These are phyloP conservation scores for Octonoba sinensis DNA, from an alignment of 2,888 invertebrate genomes.

Conservation along the genomic window DNA sequence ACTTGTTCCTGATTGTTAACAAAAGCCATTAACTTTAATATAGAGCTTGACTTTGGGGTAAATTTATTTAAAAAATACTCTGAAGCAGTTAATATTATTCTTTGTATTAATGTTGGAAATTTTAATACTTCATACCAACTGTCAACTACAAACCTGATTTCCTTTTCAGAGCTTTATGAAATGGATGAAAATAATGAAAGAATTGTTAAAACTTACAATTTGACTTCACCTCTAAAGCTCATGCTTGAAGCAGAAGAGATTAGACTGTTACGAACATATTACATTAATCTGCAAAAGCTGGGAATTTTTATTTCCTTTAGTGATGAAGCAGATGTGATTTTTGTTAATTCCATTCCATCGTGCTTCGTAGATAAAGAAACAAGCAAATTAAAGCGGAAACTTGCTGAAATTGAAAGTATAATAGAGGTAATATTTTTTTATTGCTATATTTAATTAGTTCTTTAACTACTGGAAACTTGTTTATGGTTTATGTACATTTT, in stretches of 20 bases:
- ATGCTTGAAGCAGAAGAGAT: constrained; percentile 73
- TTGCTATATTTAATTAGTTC: no score
- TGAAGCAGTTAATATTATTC: no score
- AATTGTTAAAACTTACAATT: constrained; percentile 23
- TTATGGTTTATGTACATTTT: no score
- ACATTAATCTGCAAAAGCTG: constrained; percentile 75
- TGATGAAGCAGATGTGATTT: constrained; percentile 72
- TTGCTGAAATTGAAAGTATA: constrained; percentile 1
- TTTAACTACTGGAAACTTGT: no score
- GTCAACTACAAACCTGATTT: no score
- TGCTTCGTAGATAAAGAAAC: constrained; percentile 76
- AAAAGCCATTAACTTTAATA: no score
- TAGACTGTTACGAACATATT: constrained; percentile 75
- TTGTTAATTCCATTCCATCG: constrained; percentile 76
- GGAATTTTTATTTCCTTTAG: constrained; percentile 75
- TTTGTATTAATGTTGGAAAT: no score
- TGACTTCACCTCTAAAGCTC: constrained; percentile 68
- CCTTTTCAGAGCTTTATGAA: constrained; percentile 44
- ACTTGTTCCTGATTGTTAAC: no score
- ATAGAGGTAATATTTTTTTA: constrained; percentile 24
- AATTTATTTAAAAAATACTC: no score
- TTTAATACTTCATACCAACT: no score
- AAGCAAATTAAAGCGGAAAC: constrained; percentile 73
- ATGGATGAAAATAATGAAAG: constrained; percentile 9
- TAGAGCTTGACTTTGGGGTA: no score